These are phyloP conservation scores for Carpatolechia fugitivella DNA, from an alignment of 2,888 invertebrate genomes.

Conservation along the genomic window DNA sequence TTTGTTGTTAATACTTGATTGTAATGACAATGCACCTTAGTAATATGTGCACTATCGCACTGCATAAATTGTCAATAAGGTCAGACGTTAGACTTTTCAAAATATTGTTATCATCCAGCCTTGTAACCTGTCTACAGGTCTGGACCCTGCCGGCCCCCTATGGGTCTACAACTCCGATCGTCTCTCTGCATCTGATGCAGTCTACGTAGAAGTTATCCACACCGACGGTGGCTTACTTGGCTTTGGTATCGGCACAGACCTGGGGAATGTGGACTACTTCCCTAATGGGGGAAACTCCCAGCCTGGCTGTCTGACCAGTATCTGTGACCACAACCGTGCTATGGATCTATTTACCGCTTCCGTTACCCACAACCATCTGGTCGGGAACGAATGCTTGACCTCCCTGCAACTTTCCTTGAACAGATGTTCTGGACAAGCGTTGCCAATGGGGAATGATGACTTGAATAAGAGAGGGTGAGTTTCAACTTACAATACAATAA, in stretches of 20 bases:
- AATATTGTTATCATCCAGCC: background rate
- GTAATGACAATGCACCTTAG: too few species aligned
- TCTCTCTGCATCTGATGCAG: constrained; percentile 44
- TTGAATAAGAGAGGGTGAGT: constrained; percentile 44
- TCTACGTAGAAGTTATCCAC: constrained; percentile 52
- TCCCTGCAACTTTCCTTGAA: constrained; percentile 34
- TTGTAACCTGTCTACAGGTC: constrained; percentile 31
- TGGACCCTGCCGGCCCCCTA: constrained; percentile 54
- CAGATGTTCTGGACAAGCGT: constrained; percentile 36
- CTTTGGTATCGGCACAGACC: constrained; percentile 58
- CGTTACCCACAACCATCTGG: constrained; percentile 41
- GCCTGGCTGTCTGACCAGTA: constrained; percentile 42
- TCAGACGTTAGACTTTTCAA: too few species aligned
- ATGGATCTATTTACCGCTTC: constrained; percentile 47
- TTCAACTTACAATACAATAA: too few species aligned
- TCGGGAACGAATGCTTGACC: constrained; percentile 36
- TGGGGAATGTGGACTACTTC: constrained; percentile 78
- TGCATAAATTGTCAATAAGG: too few species aligned
- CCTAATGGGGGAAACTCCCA: constrained; percentile 72
- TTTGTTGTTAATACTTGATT: too few species aligned
- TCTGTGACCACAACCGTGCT: constrained; percentile 50
- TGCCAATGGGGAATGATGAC: constrained; percentile 45
- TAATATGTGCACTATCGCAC: too few species aligned
- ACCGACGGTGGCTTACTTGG: constrained; percentile 45
- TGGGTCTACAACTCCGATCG: constrained; percentile 40